Evolutionary conservation across 2,113 vertebrate genomes (phyloP).

Genomic region (Rousettus leschenaultii): DNA sequence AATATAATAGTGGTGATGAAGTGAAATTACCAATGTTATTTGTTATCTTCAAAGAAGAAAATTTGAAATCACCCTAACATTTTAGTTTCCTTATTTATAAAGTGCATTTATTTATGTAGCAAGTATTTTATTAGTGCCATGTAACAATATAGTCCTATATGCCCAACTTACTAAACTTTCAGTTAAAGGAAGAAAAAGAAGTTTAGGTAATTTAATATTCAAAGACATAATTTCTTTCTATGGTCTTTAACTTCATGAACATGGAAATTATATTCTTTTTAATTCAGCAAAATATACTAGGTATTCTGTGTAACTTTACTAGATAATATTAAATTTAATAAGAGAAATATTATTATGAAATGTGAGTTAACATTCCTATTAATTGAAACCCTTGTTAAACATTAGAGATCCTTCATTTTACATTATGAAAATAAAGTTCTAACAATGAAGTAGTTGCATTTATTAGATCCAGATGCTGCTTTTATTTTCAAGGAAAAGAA

Average conservation of each 20-base stretch:
- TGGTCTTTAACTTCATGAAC: not conserved
- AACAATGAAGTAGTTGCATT: not conserved
- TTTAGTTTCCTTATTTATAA: not conserved
- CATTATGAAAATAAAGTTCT: not conserved
- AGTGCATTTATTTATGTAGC: not conserved
- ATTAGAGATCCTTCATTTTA: not conserved
- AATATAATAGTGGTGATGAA: not conserved
- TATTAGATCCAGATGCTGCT: constrained; percentile 2
- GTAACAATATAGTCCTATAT: not conserved
- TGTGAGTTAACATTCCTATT: not conserved
- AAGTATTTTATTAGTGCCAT: not conserved
- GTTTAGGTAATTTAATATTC: not conserved
- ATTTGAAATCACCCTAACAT: not conserved
- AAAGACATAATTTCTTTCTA: not conserved
- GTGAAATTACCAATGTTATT: not conserved
- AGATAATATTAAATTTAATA: not conserved
- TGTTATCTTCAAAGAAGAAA: not conserved
- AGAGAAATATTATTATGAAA: not conserved
- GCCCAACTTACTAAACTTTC: not conserved
- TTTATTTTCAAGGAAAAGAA: not conserved
- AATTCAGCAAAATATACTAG: not conserved
- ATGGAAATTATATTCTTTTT: not conserved
- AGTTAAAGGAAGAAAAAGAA: not conserved
- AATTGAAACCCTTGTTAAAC: not conserved
- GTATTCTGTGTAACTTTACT: not conserved